A percentile compares a stretch with the other conserved stretches of the same genome.
phyloP scores from a whole-genome alignment of 1,140 invertebrate species.

The Muscidifurax raptorellus region DNA sequence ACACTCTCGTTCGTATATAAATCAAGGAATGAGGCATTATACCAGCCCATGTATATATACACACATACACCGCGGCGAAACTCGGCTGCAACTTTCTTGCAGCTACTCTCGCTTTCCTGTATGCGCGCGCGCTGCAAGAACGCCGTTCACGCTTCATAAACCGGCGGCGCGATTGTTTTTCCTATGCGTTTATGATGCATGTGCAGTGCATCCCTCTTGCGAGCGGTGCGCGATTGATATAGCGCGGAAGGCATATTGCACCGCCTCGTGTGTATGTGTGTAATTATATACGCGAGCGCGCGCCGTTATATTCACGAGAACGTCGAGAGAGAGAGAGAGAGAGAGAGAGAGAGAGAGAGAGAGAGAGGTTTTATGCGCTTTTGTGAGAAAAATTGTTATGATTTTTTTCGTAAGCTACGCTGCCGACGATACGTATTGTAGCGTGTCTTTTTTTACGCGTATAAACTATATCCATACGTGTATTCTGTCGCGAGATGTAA shows the following conservation, averaged over 20 bases:
- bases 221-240: background rate
- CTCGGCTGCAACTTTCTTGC: constrained; percentile 8
- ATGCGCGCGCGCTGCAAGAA: background rate
- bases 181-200: constrained; percentile 13
- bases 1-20: background rate
- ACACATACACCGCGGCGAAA: too few relatives aligned
- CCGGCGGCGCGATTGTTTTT: constrained; percentile 36
- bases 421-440: background rate
- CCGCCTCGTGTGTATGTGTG: background rate
- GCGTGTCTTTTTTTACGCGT: too few relatives aligned
- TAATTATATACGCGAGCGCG: constrained; percentile 7
- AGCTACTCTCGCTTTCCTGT: constrained; percentile 12
- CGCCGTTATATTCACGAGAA: background rate
- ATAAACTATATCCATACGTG: too few relatives aligned
- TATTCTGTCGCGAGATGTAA: too few relatives aligned
- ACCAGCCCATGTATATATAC: background rate
- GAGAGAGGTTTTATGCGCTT: constrained; percentile 4
- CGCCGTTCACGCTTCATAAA: constrained; percentile 46
- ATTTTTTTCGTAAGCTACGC: background rate
- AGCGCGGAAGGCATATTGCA: background rate
- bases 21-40: background rate
- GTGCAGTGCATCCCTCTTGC: background rate
- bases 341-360: too few relatives aligned
- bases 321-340: too few relatives aligned
- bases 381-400: constrained; percentile 28